A percentile compares a stretch with the other conserved stretches of the same genome.
phyloP scores from a whole-genome alignment of 2,797 vertebrate species.

The Danio albolineatus region DNA sequence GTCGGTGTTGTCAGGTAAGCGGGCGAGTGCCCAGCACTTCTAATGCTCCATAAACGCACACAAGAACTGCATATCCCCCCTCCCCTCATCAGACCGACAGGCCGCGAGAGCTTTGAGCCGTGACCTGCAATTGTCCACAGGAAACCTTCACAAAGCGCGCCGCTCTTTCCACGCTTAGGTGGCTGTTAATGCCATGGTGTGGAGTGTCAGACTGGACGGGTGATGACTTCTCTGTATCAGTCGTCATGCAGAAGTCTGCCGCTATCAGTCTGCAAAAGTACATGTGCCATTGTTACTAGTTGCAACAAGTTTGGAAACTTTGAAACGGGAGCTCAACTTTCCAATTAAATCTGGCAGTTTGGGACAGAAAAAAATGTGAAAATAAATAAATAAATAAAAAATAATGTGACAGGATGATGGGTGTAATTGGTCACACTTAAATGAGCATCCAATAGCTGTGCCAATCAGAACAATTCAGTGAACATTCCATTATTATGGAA shows the following conservation, averaged over 20 bases:
- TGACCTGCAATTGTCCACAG: constrained; percentile 57
- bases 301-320: constrained; percentile 19
- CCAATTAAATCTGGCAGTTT: constrained; percentile 42
- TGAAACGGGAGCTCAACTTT: constrained; percentile 49
- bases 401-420: constrained; percentile 48
- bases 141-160: constrained; percentile 37
- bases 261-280: constrained; percentile 18
- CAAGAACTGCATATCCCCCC: constrained; percentile 33
- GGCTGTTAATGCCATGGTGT: constrained; percentile 31
- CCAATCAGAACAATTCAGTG: constrained; percentile 53
- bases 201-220: constrained; percentile 21
- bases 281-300: not conserved
- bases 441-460: constrained; percentile 43
- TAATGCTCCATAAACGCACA: constrained; percentile 21
- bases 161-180: constrained; percentile 28
- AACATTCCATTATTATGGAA: constrained; percentile 53
- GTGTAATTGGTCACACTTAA: constrained; percentile 55
- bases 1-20: constrained; percentile 37
- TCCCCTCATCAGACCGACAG: constrained; percentile 49
- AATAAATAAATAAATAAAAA: constrained; percentile 37
- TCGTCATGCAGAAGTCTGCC: constrained; percentile 1
- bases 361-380: constrained; percentile 22
- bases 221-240: constrained; percentile 36
- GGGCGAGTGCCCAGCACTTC: constrained; percentile 32
- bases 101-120: constrained; percentile 39